A percentile compares a stretch with the other conserved stretches of the same genome.
Evolutionary conservation across 2,888 invertebrate species (phyloP).

Genomic region (Dynastes hyllus): DNA sequence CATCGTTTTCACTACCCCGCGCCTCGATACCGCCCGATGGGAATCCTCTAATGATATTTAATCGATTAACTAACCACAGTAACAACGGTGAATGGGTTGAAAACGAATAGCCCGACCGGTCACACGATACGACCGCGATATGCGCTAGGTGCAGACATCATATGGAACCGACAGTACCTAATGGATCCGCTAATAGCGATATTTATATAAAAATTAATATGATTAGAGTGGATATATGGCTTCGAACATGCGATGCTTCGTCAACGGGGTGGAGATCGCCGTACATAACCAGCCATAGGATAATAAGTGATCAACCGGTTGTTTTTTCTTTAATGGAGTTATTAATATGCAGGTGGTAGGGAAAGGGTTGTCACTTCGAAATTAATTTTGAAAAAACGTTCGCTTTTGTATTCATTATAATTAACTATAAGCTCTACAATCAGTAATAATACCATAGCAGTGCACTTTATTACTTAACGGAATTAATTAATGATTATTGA

Average conservation of each 20-base stretch:
- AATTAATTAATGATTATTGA: too few relatives aligned
- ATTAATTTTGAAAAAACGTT: not conserved
- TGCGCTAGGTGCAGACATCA: conserved; percentile 5
- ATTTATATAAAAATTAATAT: conserved; percentile 52
- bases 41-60: conserved; percentile 50
- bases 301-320: conserved; percentile 29
- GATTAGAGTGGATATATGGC: conserved; percentile 44
- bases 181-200: conserved; percentile 50
- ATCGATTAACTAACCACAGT: conserved; percentile 46
- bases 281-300: not conserved
- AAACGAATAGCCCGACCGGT: conserved; percentile 17
- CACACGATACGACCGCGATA: conserved; percentile 20
- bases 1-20: conserved; percentile 15
- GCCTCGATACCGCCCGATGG: conserved; percentile 29
- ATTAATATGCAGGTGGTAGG: not conserved
- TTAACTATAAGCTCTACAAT: too few relatives aligned
- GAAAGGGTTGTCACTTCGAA: not conserved
- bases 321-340: conserved; percentile 2
- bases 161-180: conserved; percentile 35
- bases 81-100: conserved; percentile 36
- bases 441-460: too few relatives aligned
- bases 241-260: conserved; percentile 35
- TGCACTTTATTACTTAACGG: too few relatives aligned
- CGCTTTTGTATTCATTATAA: too few relatives aligned
- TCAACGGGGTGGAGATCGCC: conserved; percentile 23